phyloP scores from a whole-genome alignment of 2,797 vertebrate genomes.

The Eidolon dupreanum region DNA sequence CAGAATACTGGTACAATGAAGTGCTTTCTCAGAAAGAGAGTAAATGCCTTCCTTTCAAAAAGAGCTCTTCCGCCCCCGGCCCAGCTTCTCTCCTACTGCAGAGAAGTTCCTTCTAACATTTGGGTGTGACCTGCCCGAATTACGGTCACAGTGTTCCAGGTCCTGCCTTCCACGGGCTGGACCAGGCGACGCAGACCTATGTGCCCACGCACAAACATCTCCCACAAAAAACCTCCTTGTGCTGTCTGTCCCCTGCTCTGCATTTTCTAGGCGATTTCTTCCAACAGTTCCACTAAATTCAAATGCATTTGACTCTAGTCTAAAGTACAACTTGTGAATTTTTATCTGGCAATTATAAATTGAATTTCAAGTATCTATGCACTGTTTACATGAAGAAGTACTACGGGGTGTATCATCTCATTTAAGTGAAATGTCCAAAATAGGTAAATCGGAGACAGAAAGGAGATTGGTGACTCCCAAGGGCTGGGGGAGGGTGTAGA shows the following conservation, averaged over 20 bases:
- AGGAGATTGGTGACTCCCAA: neutral
- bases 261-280: neutral
- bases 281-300: neutral
- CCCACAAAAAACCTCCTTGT: neutral
- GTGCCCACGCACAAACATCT: too few species aligned
- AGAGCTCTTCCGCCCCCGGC: neutral
- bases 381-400: neutral
- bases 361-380: neutral
- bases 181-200: too few species aligned
- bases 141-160: rapidly evolving
- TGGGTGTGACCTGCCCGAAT: too few species aligned
- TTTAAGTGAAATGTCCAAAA: neutral
- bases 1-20: neutral
- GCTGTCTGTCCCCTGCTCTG: neutral
- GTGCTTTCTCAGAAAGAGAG: neutral
- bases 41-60: neutral
- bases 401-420: neutral
- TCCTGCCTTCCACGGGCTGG: neutral
- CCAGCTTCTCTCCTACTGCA: neutral
- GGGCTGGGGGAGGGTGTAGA: rapidly evolving
- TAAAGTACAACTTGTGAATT: neutral
- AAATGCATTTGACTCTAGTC: neutral
- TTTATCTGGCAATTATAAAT: neutral
- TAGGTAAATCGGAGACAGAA: neutral
- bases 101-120: neutral